These are phyloP conservation scores for Eulemur coronatus DNA, from an alignment of 2,797 vertebrate genomes.

Conservation along the genomic window DNA sequence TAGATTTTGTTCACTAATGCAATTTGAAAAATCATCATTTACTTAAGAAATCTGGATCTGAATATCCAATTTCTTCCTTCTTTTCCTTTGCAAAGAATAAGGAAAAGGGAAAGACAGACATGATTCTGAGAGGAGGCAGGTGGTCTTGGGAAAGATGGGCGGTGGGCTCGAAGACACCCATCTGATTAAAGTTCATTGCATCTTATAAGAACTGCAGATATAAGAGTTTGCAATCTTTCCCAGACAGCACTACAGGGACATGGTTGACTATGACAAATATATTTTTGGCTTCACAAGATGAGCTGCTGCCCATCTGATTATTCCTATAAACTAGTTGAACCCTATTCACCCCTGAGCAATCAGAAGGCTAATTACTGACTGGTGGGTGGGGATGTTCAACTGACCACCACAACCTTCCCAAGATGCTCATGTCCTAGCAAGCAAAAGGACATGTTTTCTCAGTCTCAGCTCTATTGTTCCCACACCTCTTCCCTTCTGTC, in stretches of 20 bases:
- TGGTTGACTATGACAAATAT: background rate
- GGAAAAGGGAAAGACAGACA: background rate
- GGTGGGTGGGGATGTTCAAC: background rate
- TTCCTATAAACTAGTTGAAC: background rate
- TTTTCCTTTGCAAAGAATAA: background rate
- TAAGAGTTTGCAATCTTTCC: background rate
- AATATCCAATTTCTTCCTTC: background rate
- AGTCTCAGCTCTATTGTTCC: background rate
- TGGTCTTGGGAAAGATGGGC: background rate
- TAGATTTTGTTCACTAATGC: background rate
- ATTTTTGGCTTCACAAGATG: background rate
- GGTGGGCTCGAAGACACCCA: background rate
- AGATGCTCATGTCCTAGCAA: background rate
- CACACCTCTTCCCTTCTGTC: background rate
- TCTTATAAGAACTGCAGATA: constrained; percentile 1
- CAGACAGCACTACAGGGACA: background rate
- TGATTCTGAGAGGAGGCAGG: background rate
- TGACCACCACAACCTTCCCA: background rate
- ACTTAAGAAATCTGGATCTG: background rate
- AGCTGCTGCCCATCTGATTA: constrained; percentile 1
- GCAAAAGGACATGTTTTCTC: background rate
- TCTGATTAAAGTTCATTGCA: background rate
- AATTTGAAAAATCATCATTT: constrained; percentile 12
- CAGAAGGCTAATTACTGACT: background rate
- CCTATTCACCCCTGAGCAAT: background rate